A percentile compares a stretch with the other conserved stretches of the same genome.
These are phyloP conservation scores for Idaea aversata DNA, from an alignment of 2,888 invertebrate species.

Conservation along the genomic window DNA sequence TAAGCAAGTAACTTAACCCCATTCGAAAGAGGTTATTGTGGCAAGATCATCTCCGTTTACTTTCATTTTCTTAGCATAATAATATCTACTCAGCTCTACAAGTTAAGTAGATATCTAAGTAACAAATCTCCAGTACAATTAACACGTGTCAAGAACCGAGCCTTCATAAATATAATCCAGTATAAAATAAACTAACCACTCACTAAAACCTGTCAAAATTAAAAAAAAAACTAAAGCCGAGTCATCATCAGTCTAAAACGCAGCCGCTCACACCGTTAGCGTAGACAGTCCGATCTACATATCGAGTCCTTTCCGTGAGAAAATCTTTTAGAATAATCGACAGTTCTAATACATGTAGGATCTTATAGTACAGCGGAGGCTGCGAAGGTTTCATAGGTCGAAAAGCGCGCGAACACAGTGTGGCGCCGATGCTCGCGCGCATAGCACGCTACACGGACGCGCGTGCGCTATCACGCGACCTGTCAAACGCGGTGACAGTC, in stretches of 20 bases:
- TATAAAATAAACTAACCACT: conserved; percentile 53
- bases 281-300: conserved; percentile 52
- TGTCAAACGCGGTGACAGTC: conserved; percentile 62
- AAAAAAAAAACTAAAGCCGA: conserved; percentile 37
- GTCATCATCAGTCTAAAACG: conserved; percentile 66
- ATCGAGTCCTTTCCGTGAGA: conserved; percentile 72
- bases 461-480: conserved; percentile 56
- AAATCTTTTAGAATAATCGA: conserved; percentile 60
- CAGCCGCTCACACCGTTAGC: conserved; percentile 44
- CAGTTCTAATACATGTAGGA: conserved; percentile 59
- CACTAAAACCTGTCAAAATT: conserved; percentile 56
- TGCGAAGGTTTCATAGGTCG: conserved; percentile 69
- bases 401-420: conserved; percentile 80
- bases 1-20: too few relatives aligned
- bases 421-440: conserved; percentile 74
- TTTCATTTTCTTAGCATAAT: conserved; percentile 20
- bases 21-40: too few relatives aligned
- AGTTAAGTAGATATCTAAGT: conserved; percentile 18
- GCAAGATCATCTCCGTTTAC: neutral
- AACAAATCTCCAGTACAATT: conserved; percentile 53
- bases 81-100: conserved; percentile 14
- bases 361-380: conserved; percentile 55
- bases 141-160: conserved; percentile 58
- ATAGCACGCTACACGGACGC: conserved; percentile 69
- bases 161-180: conserved; percentile 67